Evolutionary conservation across 2,113 vertebrate genomes (phyloP).

Genomic region (Chamaetylas fuelleborni): DNA sequence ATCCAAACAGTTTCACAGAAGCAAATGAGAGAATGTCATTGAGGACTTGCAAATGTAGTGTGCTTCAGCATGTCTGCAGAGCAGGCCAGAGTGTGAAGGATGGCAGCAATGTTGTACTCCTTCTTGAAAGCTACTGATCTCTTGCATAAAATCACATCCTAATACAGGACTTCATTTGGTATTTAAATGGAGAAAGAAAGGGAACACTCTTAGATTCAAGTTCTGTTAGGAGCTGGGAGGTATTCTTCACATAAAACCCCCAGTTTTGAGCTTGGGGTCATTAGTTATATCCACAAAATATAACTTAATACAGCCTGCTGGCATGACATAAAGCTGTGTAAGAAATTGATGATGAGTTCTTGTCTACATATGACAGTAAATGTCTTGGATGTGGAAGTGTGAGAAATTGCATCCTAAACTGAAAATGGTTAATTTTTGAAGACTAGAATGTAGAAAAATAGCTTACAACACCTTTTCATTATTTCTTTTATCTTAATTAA

Average conservation of each 20-base stretch:
- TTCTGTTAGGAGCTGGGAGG: background rate
- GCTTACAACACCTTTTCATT: background rate
- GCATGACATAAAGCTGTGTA: background rate
- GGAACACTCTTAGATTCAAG: background rate
- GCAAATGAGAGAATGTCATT: background rate
- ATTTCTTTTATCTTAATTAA: background rate
- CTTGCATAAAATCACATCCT: background rate
- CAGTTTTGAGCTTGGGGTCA: background rate
- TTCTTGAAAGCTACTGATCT: background rate
- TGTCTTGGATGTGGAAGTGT: background rate
- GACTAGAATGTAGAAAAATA: background rate
- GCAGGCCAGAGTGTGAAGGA: background rate
- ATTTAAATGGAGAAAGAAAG: background rate
- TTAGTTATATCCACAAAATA: background rate
- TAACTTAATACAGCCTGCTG: background rate
- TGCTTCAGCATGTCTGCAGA: constrained; percentile 7
- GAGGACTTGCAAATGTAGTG: constrained; percentile 34
- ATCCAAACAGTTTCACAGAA: constrained; percentile 27
- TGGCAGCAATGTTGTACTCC: background rate
- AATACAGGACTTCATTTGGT: background rate
- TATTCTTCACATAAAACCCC: background rate
- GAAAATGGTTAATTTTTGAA: background rate
- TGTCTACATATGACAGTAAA: background rate
- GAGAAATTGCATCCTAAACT: background rate
- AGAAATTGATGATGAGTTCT: background rate